These are phyloP conservation scores for Monoplex corrugatus DNA, from an alignment of 2,888 invertebrate genomes.

Conservation along the genomic window DNA sequence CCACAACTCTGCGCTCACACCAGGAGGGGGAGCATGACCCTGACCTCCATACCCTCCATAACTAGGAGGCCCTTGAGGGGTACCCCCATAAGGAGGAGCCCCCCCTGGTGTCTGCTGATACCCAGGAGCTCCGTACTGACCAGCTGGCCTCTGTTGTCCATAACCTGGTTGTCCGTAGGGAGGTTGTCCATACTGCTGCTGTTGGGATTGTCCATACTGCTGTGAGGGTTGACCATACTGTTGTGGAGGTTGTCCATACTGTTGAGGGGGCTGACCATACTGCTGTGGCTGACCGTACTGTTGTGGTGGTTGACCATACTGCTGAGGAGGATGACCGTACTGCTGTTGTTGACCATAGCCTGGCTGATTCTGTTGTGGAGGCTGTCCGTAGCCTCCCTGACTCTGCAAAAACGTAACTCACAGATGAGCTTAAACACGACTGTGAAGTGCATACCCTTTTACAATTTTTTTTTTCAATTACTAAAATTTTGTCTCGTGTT, in stretches of 20 bases:
- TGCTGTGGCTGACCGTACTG: constrained; percentile 35
- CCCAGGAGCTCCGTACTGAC: constrained; percentile 49
- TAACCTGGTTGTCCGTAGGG: constrained; percentile 57
- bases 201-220: constrained; percentile 59
- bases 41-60: constrained; percentile 61
- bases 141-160: constrained; percentile 53
- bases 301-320: constrained; percentile 30
- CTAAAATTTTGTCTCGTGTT: too few species aligned
- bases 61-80: constrained; percentile 58
- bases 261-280: constrained; percentile 58
- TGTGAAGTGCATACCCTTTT: too few species aligned
- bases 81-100: constrained; percentile 48
- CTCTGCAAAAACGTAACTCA: too few species aligned
- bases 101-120: constrained; percentile 64
- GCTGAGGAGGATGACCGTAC: too few species aligned
- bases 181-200: constrained; percentile 55
- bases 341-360: constrained; percentile 49
- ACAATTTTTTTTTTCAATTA: too few species aligned
- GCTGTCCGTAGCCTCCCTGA: constrained; percentile 65
- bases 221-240: constrained; percentile 59
- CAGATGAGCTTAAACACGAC: too few species aligned
- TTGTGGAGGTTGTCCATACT: constrained; percentile 58
- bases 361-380: constrained; percentile 44
- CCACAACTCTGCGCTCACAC: constrained; percentile 78
- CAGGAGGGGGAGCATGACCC: constrained; percentile 70